These are phyloP conservation scores for Semnornis frantzii DNA, from an alignment of 2,113 vertebrate genomes.

Conservation along the genomic window DNA sequence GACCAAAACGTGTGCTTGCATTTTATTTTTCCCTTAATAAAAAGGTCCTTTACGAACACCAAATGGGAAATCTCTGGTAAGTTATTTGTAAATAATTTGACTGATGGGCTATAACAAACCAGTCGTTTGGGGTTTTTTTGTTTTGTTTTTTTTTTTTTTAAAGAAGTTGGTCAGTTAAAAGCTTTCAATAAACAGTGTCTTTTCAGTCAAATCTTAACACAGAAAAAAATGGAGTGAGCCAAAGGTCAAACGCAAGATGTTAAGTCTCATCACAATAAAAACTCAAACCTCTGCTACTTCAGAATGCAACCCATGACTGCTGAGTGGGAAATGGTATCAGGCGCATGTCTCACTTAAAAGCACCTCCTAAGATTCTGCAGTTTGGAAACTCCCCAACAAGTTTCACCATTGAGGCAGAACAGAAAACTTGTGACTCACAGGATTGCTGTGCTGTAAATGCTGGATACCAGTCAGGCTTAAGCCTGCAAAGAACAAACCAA, in stretches of 20 bases:
- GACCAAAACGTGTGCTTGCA: not conserved
- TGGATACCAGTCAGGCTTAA: not conserved
- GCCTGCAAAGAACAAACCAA: not conserved
- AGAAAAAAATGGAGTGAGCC: not conserved
- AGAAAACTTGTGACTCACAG: constrained; percentile 8
- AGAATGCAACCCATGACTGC: constrained; percentile 30
- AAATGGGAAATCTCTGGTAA: not conserved
- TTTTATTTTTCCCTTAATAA: not conserved
- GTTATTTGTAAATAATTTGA: constrained; percentile 28
- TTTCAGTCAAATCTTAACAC: constrained; percentile 13
- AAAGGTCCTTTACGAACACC: not conserved
- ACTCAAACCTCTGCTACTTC: constrained; percentile 20
- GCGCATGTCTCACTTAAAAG: not conserved
- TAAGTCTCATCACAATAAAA: constrained; percentile 50
- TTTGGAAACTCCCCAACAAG: constrained; percentile 11
- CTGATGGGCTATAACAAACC: not conserved
- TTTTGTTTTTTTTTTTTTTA: not conserved
- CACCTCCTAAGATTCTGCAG: not conserved
- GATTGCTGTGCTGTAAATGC: not conserved
- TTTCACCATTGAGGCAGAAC: not conserved
- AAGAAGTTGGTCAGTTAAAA: not conserved
- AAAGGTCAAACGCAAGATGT: not conserved
- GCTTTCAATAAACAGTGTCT: not conserved
- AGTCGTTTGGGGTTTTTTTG: too few species aligned
- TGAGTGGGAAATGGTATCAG: constrained; percentile 3